Evolutionary conservation across 53 echinoderm and acorn worm species (phyloP), one percentile per base, ranked within the genome.

Genomic region (Hippasteria phrygiana): DNA sequence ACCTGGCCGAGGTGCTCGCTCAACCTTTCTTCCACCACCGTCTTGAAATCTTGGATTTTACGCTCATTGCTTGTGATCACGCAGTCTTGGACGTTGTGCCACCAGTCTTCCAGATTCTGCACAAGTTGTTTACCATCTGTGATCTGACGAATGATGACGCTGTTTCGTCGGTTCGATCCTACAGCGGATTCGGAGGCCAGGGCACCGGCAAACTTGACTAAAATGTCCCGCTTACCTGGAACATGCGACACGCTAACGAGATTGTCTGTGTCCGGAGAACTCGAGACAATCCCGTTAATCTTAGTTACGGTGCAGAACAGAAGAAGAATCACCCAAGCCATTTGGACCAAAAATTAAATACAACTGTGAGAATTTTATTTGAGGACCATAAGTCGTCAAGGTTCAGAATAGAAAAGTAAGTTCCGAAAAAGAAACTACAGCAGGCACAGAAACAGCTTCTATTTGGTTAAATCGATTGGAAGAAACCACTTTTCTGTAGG

Each of bases 141-240:
- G 12, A 27, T 66, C 75, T 33, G 75, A 29, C 75, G 47, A 12
- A 75, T 13, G 48, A 75, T 33, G 50, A 75, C 75, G 50, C 48
- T 51, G 47, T 75, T 0, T 14, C 45, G 81, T 18, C 31, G 81
- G 27, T 62, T 65, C 28, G 46, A 81, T 43, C 64, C 80, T 3
- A 29, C 65, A 64, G 42, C 43, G 45, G 66, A 43, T 35, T 81
- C 64, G 9, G 66, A 24, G 81, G 46, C 81, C 10, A 39, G 56
- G 62, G 24, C 48, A 37, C 48, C 20, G 78, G 0, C 38, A 13
- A 24, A 37, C n/a, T 40, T 24, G 56, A 38, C 62, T 40, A 27
- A 39, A 5, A 59, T 34, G 3, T 22, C 62, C 40, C 56, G 78
- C 59, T 22, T 39, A 20, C 8, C 10, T 53, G 37, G 37, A 41